phyloP scores from a whole-genome alignment of 2,797 vertebrate species.

The Rhabdomys pumilio region DNA sequence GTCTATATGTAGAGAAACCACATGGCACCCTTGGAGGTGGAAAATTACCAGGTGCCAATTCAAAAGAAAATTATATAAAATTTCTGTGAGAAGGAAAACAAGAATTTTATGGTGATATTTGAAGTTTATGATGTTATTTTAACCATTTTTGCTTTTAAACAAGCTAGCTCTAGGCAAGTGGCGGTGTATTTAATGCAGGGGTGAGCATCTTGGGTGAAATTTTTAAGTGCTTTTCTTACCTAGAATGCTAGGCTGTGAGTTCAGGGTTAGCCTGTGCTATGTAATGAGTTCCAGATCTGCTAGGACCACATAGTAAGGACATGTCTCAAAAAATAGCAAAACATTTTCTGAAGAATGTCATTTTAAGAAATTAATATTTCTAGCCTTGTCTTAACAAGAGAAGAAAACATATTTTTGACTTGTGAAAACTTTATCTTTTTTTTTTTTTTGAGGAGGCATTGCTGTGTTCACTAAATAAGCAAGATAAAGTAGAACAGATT shows the following conservation, averaged over 20 bases:
- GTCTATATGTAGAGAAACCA: neutral
- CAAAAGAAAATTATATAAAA: neutral
- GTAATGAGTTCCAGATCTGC: neutral
- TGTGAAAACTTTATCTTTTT: neutral
- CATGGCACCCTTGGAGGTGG: too few relatives aligned
- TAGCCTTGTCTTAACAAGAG: constrained; percentile 18
- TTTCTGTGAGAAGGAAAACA: neutral
- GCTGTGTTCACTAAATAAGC: neutral
- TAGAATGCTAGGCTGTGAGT: neutral
- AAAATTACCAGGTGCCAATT: neutral
- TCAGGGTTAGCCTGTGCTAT: neutral
- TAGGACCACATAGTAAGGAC: neutral
- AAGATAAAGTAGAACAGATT: neutral
- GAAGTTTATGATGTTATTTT: neutral
- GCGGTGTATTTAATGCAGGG: neutral
- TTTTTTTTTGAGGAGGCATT: neutral
- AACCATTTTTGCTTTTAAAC: neutral
- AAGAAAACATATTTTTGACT: neutral
- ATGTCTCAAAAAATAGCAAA: neutral
- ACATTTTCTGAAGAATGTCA: constrained; percentile 12
- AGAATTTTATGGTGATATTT: neutral
- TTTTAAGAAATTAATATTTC: constrained; percentile 25
- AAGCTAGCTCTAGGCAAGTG: neutral
- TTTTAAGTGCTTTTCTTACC: constrained; percentile 36
- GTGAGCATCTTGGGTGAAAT: neutral